Evolutionary conservation across 2,797 vertebrate species (phyloP).

Genomic region (Ptychadena robeensis): DNA sequence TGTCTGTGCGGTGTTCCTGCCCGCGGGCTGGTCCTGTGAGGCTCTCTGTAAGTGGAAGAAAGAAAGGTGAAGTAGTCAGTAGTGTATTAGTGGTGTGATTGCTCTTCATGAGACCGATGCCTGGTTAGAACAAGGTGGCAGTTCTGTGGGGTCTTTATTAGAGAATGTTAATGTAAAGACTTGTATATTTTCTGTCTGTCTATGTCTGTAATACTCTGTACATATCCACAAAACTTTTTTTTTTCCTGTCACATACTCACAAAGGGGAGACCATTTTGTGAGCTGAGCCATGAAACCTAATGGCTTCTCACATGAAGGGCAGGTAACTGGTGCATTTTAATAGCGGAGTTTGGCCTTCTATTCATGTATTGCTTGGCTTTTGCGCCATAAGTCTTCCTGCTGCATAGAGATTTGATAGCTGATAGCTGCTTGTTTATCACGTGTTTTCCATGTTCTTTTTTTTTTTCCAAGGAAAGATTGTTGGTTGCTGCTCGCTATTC

Average conservation of each 20-base stretch:
- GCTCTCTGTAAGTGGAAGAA: conserved; percentile 57
- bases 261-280: neutral
- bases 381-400: neutral
- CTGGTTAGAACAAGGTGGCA: conserved; percentile 16
- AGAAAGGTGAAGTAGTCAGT: neutral
- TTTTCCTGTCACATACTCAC: conserved; percentile 3
- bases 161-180: conserved; percentile 67
- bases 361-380: conserved; percentile 5
- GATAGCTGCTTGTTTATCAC: conserved; percentile 12
- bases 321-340: conserved; percentile 6
- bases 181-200: conserved; percentile 16
- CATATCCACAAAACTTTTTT: conserved; percentile 17
- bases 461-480: neutral
- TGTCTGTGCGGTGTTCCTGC: conserved; percentile 77
- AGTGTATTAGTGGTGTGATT: conserved; percentile 23
- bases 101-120: neutral
- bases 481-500: neutral
- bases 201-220: conserved; percentile 17
- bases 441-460: neutral
- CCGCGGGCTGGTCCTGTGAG: conserved; percentile 88
- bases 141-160: conserved; percentile 65
- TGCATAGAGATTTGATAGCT: conserved; percentile 9
- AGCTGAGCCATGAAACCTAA: neutral
- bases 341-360: conserved; percentile 5
- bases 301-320: neutral